Conservation (phyloP, 2,888 invertebrate genomes). For the Phalangium opilio region DNA sequence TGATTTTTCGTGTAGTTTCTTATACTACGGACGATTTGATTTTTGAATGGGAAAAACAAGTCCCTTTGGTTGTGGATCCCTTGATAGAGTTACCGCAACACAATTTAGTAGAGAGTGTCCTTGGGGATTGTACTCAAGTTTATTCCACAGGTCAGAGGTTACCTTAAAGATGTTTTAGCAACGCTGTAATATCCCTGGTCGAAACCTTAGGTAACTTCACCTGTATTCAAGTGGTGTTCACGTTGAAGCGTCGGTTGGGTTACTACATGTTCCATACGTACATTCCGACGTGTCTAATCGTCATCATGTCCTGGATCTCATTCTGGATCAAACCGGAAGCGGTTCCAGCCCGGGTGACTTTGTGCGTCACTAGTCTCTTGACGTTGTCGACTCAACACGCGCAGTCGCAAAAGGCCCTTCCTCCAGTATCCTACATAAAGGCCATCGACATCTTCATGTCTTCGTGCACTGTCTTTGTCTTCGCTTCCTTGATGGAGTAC, state of each 20-base stretch:
- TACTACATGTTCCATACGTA: slow-evolving; percentile 85
- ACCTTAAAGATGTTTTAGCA: too few species aligned
- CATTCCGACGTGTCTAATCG: slow-evolving; percentile 77
- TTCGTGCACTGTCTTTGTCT: slow-evolving; percentile 35
- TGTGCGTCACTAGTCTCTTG: slow-evolving; percentile 76
- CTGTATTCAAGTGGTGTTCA: slow-evolving; percentile 75
- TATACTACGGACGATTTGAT: slow-evolving; percentile 86
- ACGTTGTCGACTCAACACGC: slow-evolving; percentile 84
- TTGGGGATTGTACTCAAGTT: slow-evolving; percentile 78
- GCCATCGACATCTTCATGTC: slow-evolving; percentile 37
- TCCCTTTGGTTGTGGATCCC: slow-evolving; percentile 72
- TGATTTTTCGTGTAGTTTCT: slow-evolving; percentile 47
- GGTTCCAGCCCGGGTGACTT: slow-evolving; percentile 77
- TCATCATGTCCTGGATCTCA: slow-evolving; percentile 90
- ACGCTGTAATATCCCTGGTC: too few species aligned
- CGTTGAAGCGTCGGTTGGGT: slow-evolving; percentile 61
- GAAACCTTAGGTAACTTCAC: slow-evolving; percentile 89
- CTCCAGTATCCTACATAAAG: slow-evolving; percentile 78
- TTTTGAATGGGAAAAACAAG: slow-evolving; percentile 82
- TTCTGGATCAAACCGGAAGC: slow-evolving; percentile 94
- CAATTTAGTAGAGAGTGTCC: slow-evolving; percentile 67
- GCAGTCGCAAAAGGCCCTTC: slow-evolving; percentile 79
- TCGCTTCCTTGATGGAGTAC: slow-evolving; percentile 35
- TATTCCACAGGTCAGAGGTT: slow-evolving; percentile 72
- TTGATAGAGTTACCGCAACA: slow-evolving; percentile 81